Evolutionary conservation across 2,113 vertebrate genomes (phyloP), one percentile per base, ranked within the genome.

Genomic region (Pseudorasbora parva): DNA sequence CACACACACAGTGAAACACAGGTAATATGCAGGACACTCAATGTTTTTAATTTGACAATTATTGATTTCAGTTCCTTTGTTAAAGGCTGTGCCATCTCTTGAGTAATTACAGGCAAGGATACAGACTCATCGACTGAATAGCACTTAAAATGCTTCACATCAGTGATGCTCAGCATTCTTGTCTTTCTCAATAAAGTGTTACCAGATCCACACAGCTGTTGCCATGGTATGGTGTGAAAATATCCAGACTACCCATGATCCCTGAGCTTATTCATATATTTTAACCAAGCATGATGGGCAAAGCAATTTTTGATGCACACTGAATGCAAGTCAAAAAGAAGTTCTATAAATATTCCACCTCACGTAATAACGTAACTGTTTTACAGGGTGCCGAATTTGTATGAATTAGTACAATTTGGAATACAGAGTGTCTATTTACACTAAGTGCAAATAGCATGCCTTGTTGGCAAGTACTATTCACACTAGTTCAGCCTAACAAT

Each of bases 21-120:
- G 86, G 88, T 92, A 89, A 91, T 92, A 92, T 89, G 89, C 87
- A 82, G 92, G 85, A 89, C 90, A 86, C 86, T 92, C 90, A 19
- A 85, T 87, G 89, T 89, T 91, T 89, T 92, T 91, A 92, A 92
- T 93, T 92, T 89, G 87, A 85, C 86, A 25, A 83, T 88, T 90
- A 93, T 93, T 92, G 91, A 93, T 92, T 93, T 90, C 86, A 49
- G 75, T 9, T 71, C 84, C 15, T 85, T 71, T 86, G 85, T 87
- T 89, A 86, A 88, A 89, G 87, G 85, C 68, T 43, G 90, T 91
- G 90, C 91, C 92, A 91, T 90, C 89, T 91, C 87, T 47, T 88
- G 89, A 92, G 92, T 92, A 93, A 93, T 92, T 92, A 89, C 88
- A 90, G 89, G 90, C 91, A 91, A 85, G 84, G 89, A 85, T 83